Evolutionary conservation across 2,113 vertebrate genomes (phyloP).

Genomic region (Eublepharis macularius): DNA sequence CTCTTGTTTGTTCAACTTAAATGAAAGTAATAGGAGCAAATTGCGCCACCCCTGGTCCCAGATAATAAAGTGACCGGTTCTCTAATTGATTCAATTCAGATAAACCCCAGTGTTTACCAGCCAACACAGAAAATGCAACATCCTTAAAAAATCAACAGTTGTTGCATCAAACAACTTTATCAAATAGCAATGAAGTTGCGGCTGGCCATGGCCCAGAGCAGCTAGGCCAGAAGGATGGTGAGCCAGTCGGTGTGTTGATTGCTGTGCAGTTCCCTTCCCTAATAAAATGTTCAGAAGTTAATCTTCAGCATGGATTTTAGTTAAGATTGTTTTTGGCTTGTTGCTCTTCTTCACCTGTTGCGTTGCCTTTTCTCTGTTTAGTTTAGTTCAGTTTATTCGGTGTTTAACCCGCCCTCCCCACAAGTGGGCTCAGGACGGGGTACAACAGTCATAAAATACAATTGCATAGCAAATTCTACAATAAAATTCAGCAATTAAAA

Average conservation of each 20-base stretch:
- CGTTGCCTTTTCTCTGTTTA: background rate
- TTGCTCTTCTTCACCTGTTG: background rate
- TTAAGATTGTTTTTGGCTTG: background rate
- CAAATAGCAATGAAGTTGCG: slow-evolving; percentile 40
- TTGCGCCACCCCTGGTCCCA: too few relatives aligned
- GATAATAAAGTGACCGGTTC: background rate
- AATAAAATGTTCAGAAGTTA: background rate
- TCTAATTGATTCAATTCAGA: slow-evolving; percentile 58
- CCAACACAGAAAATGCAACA: slow-evolving; percentile 64
- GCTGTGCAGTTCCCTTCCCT: slow-evolving; percentile 51
- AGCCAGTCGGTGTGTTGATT: slow-evolving; percentile 74
- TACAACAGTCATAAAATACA: too few relatives aligned
- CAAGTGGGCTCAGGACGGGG: too few relatives aligned
- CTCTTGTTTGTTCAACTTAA: too few relatives aligned
- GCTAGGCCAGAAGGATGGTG: slow-evolving; percentile 73
- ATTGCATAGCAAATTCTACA: too few relatives aligned
- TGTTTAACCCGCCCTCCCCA: too few relatives aligned
- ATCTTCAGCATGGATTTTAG: background rate
- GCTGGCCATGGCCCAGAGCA: slow-evolving; percentile 53
- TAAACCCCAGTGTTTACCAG: slow-evolving; percentile 64
- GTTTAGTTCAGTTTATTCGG: too few relatives aligned
- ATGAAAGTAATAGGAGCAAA: too few relatives aligned
- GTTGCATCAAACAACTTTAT: slow-evolving; percentile 40
- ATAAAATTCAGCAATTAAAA: too few relatives aligned
- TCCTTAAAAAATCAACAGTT: slow-evolving; percentile 59